These are phyloP conservation scores for Strix uralensis DNA, from an alignment of 2,113 vertebrate genomes.

Conservation along the genomic window DNA sequence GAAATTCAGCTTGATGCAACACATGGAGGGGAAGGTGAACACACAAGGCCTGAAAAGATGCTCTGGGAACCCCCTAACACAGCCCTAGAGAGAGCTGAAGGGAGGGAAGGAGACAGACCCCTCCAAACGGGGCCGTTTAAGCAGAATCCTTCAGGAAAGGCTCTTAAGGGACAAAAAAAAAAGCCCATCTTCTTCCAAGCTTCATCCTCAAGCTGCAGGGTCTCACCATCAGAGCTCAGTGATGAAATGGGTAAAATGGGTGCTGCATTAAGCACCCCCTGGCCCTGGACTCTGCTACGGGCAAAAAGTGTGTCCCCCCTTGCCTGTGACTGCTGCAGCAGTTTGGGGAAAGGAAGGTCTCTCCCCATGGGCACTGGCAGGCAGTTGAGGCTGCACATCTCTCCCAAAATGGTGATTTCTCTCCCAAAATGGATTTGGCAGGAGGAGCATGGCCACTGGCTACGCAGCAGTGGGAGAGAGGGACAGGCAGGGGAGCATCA, in stretches of 20 bases:
- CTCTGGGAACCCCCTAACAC: background rate
- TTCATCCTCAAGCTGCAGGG: background rate
- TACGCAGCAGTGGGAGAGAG: background rate
- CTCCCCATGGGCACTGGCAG: background rate
- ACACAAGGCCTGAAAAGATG: background rate
- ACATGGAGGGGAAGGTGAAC: background rate
- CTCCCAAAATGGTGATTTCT: background rate
- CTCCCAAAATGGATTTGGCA: background rate
- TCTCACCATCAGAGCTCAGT: fast-evolving
- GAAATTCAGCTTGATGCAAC: background rate
- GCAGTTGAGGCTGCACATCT: background rate
- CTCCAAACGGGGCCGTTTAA: background rate
- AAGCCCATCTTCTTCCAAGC: background rate
- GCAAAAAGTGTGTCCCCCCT: background rate
- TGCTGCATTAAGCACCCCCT: background rate
- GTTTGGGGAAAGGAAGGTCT: background rate
- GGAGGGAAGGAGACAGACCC: background rate
- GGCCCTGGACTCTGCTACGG: background rate
- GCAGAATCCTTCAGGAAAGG: background rate
- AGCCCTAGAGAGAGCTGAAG: background rate
- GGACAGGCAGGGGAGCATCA: background rate
- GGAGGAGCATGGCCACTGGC: background rate
- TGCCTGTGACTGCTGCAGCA: background rate
- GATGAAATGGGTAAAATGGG: background rate
- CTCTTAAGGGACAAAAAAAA: background rate